phyloP scores from a whole-genome alignment of 2,888 invertebrate genomes.

The Pomacea canaliculata region DNA sequence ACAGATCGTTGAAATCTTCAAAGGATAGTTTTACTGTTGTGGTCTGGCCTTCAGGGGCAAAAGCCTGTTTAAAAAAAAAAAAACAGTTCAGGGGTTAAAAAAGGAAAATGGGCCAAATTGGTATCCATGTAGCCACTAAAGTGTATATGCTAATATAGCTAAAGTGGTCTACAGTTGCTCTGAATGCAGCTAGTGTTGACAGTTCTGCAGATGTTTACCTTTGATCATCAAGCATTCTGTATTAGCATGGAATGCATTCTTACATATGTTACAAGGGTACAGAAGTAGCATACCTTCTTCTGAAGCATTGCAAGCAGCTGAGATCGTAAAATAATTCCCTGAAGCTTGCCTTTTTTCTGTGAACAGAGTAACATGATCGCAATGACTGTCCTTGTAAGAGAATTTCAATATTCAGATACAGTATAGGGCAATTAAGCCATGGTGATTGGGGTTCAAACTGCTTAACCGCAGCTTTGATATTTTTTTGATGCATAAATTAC shows the following conservation, averaged over 20 bases:
- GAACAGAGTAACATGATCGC: not conserved
- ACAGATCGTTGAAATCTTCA: constrained; percentile 87
- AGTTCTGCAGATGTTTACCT: no score
- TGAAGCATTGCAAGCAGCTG: constrained; percentile 79
- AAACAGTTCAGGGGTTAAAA: not conserved
- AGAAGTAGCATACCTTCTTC: constrained; percentile 47
- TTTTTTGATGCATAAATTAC: no score
- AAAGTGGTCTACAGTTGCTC: no score
- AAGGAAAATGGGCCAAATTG: no score
- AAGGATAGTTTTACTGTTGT: constrained; percentile 50
- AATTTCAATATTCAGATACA: not conserved
- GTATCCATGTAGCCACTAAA: no score
- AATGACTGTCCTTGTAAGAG: not conserved
- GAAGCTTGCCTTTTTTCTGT: constrained; percentile 78
- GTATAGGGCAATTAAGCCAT: not conserved
- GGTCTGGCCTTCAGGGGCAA: constrained; percentile 41
- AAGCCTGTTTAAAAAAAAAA: constrained; percentile 2
- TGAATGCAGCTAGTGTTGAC: no score
- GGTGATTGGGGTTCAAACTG: not conserved
- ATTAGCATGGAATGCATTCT: no score
- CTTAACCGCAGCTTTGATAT: no score
- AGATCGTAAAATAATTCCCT: constrained; percentile 90
- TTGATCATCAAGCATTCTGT: no score
- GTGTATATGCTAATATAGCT: no score
- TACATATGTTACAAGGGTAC: no score